Percentiles rank a stretch among this genome's conserved stretches.
Evolutionary conservation across 2,888 invertebrate species (phyloP).

Genomic region (Empis livida): DNA sequence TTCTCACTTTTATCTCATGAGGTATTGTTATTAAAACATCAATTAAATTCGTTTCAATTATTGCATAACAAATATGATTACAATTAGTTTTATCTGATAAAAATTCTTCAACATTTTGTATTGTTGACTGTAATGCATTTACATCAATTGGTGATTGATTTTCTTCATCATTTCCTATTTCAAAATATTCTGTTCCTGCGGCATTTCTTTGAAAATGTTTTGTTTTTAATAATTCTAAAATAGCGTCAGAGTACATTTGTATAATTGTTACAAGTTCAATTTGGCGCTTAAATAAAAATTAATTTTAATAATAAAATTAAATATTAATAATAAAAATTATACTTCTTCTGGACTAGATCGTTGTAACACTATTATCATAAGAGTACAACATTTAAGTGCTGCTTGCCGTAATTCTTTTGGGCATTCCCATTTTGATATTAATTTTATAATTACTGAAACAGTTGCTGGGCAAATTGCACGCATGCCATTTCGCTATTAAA

Average conservation of each 20-base stretch:
- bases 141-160: constrained; percentile 26
- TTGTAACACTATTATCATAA: constrained; percentile 43
- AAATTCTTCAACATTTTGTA: constrained; percentile 29
- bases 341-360: constrained; percentile 43
- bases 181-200: constrained; percentile 25
- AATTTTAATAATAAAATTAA: neutral
- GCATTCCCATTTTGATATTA: constrained; percentile 37
- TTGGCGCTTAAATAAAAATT: constrained; percentile 36
- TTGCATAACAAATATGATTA: constrained; percentile 26
- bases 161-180: constrained; percentile 21
- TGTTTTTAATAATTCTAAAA: constrained; percentile 28
- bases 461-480: constrained; percentile 48
- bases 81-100: constrained; percentile 20
- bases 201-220: constrained; percentile 23
- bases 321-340: constrained; percentile 8
- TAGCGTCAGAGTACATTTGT: constrained; percentile 34
- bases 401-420: constrained; percentile 32
- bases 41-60: constrained; percentile 34
- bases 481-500: constrained; percentile 46
- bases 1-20: constrained; percentile 24
- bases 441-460: constrained; percentile 41
- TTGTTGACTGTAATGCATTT: constrained; percentile 28
- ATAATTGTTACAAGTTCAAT: constrained; percentile 40
- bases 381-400: constrained; percentile 40
- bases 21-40: constrained; percentile 32